Base-by-base conservation (phyloP, 2,797 vertebrate species). In the Morelia viridis region DNA sequence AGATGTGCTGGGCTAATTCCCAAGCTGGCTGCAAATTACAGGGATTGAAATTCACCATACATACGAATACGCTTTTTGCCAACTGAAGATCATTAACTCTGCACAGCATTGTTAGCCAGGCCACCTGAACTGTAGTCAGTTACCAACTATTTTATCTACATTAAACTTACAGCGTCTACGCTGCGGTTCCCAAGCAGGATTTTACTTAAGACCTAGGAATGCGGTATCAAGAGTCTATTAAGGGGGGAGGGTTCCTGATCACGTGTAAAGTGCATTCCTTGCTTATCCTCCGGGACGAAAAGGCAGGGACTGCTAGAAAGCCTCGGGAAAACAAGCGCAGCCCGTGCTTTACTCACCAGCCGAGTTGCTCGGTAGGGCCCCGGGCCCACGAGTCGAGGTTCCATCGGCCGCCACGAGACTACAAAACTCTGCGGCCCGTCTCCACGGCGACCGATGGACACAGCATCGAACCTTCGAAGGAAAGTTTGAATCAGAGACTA, bases 311-410 rank as follows among this genome's bases (percentile, higher is more conserved):
- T 26, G 3, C 57, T 7, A 71, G 64, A 62, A 56, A 71, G 10
- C 2, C 7, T 28, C 19, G 80, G 93, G 28, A 1, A 46, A 28
- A 35, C 4, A 53, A 22, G 5, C 31, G 1, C 31, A 53, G 53
- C 71, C 90, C 9, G 2, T 53, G 3, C 0, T 0, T 11, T 41
- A 97, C 98, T 98, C 95, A 99, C 98, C 98, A 99, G 97, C 61
- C 97, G 98, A 3, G 98, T 99, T 12, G 98, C 98, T 65, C 98
- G 97, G 96, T 98, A 99, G 0, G 98, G 98, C 46, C 98, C 98
- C 0, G 98, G 97, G 0, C 98, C 98, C 57, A 99, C 98, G 7
- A 98, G 95, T 71, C 96, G 94, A 8, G 97, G 96, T 91, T 98
- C 98, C 98, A 98, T 98, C 12, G 65, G 6, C n/a, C 3, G 22